Conservation (phyloP, 2,888 invertebrate species). For the Lithophane ornitopus region DNA sequence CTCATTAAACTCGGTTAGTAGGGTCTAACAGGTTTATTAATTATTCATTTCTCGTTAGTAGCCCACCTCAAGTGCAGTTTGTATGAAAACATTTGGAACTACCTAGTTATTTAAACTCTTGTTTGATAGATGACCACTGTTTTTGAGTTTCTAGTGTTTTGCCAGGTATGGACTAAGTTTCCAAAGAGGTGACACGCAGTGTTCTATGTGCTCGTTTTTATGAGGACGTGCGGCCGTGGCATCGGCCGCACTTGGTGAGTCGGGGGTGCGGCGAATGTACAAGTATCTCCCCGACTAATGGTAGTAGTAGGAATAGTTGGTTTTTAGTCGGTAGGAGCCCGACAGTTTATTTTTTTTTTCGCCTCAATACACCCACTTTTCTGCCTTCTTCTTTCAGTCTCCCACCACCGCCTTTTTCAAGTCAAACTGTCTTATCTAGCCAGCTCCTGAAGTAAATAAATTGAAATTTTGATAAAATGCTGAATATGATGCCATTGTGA, state of each 20-base stretch:
- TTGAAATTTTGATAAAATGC: neutral
- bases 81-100: neutral
- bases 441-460: neutral
- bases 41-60: constrained; percentile 47
- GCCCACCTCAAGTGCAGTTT: constrained; percentile 24
- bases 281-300: too few species aligned
- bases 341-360: too few species aligned
- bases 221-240: too few species aligned
- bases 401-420: neutral
- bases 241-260: too few species aligned
- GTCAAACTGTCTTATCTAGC: neutral
- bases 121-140: neutral
- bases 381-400: too few species aligned
- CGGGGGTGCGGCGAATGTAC: too few species aligned
- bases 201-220: too few species aligned
- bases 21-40: constrained; percentile 40
- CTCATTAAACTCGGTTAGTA: constrained; percentile 33
- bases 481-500: neutral
- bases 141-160: neutral
- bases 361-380: too few species aligned
- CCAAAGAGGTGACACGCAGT: too few species aligned
- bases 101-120: neutral
- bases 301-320: too few species aligned
- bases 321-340: too few species aligned
- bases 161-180: neutral